Evolutionary conservation across 2,797 vertebrate species (phyloP).

Genomic region (Poecile montanus): DNA sequence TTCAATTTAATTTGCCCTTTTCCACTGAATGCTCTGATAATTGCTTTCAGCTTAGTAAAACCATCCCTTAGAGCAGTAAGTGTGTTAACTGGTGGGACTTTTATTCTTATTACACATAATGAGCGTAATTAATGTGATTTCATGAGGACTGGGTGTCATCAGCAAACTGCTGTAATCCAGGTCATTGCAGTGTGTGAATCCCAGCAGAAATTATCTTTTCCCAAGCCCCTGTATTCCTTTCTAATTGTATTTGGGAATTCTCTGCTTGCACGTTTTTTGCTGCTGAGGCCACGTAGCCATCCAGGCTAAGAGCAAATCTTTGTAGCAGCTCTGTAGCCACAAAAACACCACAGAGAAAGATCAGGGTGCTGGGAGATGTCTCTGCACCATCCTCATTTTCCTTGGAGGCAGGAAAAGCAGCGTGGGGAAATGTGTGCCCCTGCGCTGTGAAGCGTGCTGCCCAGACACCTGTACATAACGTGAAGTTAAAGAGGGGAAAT

Average conservation of each 20-base stretch:
- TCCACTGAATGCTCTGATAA: background rate
- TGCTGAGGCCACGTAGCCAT: accelerated
- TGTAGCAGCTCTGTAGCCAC: background rate
- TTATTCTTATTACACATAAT: background rate
- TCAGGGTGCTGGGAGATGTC: background rate
- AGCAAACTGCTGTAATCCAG: background rate
- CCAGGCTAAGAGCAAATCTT: background rate
- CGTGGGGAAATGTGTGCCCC: conserved; percentile 35
- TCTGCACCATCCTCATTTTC: background rate
- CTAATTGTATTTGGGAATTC: background rate
- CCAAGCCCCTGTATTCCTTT: background rate
- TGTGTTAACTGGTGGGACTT: background rate
- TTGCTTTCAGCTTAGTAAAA: conserved; percentile 31
- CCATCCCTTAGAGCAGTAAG: background rate
- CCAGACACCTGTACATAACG: conserved; percentile 72
- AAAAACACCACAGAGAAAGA: background rate
- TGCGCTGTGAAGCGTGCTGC: background rate
- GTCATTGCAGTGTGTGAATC: background rate
- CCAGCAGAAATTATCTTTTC: background rate
- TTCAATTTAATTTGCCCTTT: conserved; percentile 17
- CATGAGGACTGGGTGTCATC: background rate
- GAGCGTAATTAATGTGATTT: conserved; percentile 12
- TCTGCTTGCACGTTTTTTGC: background rate
- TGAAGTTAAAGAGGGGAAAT: conserved; percentile 63
- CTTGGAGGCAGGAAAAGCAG: background rate